These are phyloP conservation scores for Drosophila hawaiiensis DNA, from an alignment of 2,888 invertebrate species.

Conservation along the genomic window DNA sequence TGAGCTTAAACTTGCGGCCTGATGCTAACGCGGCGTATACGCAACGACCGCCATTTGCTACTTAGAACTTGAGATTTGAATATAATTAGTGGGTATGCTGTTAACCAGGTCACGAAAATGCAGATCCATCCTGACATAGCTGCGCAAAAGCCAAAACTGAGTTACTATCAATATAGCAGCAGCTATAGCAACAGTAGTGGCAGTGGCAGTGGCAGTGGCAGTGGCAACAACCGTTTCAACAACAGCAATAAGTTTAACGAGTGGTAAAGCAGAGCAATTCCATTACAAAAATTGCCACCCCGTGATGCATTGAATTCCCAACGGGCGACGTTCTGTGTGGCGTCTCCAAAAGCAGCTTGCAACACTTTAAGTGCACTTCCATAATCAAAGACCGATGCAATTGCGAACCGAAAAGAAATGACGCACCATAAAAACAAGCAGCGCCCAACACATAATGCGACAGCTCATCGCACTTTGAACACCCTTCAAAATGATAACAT, in stretches of 20 bases:
- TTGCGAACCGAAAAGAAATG: conserved; percentile 56
- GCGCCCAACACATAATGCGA: background rate
- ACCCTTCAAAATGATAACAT: conserved; percentile 4
- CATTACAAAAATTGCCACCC: conserved; percentile 76
- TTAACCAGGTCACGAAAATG: conserved; percentile 24
- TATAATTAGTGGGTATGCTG: conserved; percentile 70
- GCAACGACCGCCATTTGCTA: conserved; percentile 14
- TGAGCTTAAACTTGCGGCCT: conserved; percentile 40
- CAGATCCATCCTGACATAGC: conserved; percentile 9
- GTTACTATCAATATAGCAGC: conserved; percentile 56
- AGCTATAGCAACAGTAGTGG: conserved; percentile 6
- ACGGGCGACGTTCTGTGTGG: conserved; percentile 19
- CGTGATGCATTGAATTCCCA: conserved; percentile 14
- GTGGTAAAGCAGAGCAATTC: conserved; percentile 61
- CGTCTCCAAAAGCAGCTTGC: conserved; percentile 45
- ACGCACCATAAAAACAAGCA: conserved; percentile 64
- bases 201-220: conserved; percentile 6
- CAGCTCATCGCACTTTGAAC: conserved; percentile 4
- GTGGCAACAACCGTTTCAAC: conserved; percentile 1
- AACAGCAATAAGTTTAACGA: conserved; percentile 51
- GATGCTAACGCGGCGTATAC: conserved; percentile 31
- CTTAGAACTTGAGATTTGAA: conserved; percentile 55
- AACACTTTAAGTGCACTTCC: conserved; percentile 77
- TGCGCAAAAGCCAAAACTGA: conserved; percentile 44
- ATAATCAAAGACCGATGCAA: conserved; percentile 71